Evolutionary conservation across 2,797 vertebrate genomes (phyloP), one percentile per base, ranked within the genome.

Genomic region (Orestias chungarensis): DNA sequence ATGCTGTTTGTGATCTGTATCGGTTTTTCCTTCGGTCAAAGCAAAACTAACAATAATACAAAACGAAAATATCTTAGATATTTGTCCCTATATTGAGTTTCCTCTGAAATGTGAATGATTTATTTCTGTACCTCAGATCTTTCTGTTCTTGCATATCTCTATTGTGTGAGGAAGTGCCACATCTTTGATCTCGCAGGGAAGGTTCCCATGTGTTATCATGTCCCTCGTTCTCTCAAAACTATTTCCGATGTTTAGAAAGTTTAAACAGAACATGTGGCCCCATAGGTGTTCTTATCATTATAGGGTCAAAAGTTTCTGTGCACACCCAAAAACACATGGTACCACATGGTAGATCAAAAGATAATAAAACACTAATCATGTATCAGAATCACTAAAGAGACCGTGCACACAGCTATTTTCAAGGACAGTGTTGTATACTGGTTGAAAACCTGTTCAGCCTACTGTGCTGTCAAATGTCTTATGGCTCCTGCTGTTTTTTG

Each of bases 201-300:
- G n/a, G n/a, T n/a, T n/a, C 86, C 70, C 61, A 29, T 71, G 80
- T 92, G 90, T 87, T 91, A 90, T 91, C 83, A 86, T 79, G 35
- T 82, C 80, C 81, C 87, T 82, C 82, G 83, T 77, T 87, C n/a
- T 90, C 83, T 72, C 87, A 85, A 68, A 72, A 67, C 49, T 74
- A 80, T 88, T 88, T 86, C 75, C 86, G 90, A 89, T 88, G 83
- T 85, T 54, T 54, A 6, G 25, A 82, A 71, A 84, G 87, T 87
- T 89, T 82, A 78, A 74, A 82, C 82, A 84, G 79, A 74, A 78
- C 59, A 18, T 3, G 17, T 4, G 11, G 17, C 6, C 42, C 42
- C 6, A 43, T 9, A 8, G 42, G 42, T 43, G 42, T 43, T 7
- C 42, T 43, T 10, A 43, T 2, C 9, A 7, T 43, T 12, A 38